Percentiles rank a stretch among this genome's conserved stretches.
These are phyloP conservation scores for Pseudorasbora parva DNA, from an alignment of 2,113 vertebrate genomes.

Conservation along the genomic window DNA sequence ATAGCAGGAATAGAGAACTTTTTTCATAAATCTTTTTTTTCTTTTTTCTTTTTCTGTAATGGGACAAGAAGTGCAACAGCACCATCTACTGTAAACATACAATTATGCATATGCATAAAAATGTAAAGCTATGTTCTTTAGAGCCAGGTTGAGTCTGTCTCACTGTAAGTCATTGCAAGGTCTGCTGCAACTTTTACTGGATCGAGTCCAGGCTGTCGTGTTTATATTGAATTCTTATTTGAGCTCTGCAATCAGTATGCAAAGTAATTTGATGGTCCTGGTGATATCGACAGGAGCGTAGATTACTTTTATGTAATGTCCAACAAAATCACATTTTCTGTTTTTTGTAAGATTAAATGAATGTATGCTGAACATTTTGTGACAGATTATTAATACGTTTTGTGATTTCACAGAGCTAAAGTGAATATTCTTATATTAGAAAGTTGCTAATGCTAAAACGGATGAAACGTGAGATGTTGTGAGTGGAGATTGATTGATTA, in stretches of 20 bases:
- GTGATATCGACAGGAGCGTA: conserved; percentile 3
- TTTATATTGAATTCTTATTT: conserved; percentile 32
- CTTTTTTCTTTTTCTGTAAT: conserved; percentile 34
- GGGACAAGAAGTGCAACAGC: conserved; percentile 69
- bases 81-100: conserved; percentile 68
- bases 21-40: conserved; percentile 47
- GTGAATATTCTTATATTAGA: neutral
- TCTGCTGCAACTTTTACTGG: conserved; percentile 1
- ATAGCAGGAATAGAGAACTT: conserved; percentile 60
- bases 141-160: neutral
- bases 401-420: neutral
- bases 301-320: neutral
- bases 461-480: neutral
- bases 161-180: conserved; percentile 23
- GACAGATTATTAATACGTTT: neutral
- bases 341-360: neutral
- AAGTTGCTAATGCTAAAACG: neutral
- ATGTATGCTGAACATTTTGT: neutral
- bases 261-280: conserved; percentile 1
- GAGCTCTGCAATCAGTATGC: conserved; percentile 9
- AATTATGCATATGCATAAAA: neutral
- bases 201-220: conserved; percentile 18
- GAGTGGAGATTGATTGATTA: no score
- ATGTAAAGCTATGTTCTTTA: neutral
- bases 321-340: neutral